Evolutionary conservation across 2,888 invertebrate genomes (phyloP), one percentile per base, ranked within the genome.

Genomic region (Macroteleia sp.): DNA sequence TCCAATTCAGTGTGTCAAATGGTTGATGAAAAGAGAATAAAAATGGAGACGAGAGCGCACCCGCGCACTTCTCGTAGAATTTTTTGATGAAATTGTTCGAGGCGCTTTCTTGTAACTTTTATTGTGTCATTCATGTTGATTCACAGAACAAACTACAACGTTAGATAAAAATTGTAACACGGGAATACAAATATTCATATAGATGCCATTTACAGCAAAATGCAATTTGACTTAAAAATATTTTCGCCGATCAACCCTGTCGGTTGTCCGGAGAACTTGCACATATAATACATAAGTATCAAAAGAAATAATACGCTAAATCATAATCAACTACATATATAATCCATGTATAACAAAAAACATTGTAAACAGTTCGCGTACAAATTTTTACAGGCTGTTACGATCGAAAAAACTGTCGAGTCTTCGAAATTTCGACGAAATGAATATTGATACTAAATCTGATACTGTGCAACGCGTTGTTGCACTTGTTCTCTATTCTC

Each of bases 101-200:
- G 36, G 50, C 32, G 54, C 62, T 73, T 74, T 66, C 59, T 67
- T 61, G 56, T 52, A 66, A 66, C 41, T 59, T 66, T 59, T 61
- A 61, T 75, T 56, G 56, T 64, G 64, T 48, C 46, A 56, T 67
- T 69, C 66, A 67, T 61, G 54, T 46, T 61, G 61, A 74, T 74
- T 80, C 76, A 80, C 79, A 66, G 67, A 54, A 62, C 28, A 46
- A 59, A 70, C 56, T 59, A 71, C 70, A 70, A 75, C 48, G 56
- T 59, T 69, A 76, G 80, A 67, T 62, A 67, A 66, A 77, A 77
- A 48, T 56, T 62, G 75, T 48, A 52, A 57, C 59, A 77, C 42
- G 64, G 75, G 42, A 62, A 71, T 77, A 70, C 70, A 76, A 56
- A 62, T 57, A 70, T 64, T 41, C 57, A 57, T 32, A 44, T 52